These are phyloP conservation scores for Pagrus major DNA, from an alignment of 2,113 vertebrate genomes.

Conservation along the genomic window DNA sequence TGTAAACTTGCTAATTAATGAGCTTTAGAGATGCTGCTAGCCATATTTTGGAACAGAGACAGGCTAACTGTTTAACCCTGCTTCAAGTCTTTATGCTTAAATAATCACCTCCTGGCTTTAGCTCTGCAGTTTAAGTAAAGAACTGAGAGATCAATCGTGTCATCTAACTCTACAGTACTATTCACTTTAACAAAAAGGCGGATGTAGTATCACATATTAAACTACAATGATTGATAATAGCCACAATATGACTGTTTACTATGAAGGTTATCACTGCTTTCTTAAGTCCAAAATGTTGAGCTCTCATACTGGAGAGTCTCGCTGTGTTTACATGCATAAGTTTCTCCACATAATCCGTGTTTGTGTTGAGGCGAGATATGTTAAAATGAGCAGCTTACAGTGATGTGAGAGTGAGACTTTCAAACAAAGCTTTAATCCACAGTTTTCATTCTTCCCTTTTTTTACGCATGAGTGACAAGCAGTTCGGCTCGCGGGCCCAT, in stretches of 20 bases:
- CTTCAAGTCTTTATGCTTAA: background rate
- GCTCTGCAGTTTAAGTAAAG: background rate
- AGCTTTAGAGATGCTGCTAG: background rate
- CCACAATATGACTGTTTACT: background rate
- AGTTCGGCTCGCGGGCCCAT: background rate
- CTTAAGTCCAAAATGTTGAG: background rate
- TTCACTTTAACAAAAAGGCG: too few relatives aligned
- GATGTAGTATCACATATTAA: background rate
- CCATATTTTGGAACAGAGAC: background rate
- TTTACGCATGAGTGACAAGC: constrained; percentile 6
- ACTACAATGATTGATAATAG: background rate
- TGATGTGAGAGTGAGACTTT: background rate
- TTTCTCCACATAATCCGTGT: background rate
- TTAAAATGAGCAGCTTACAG: background rate
- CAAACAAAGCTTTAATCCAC: constrained; percentile 6
- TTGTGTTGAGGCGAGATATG: constrained; percentile 1
- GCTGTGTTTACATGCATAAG: background rate
- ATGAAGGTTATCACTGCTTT: background rate
- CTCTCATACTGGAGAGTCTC: background rate
- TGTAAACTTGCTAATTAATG: background rate
- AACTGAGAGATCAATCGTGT: too few relatives aligned
- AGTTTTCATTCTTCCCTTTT: background rate
- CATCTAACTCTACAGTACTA: too few relatives aligned
- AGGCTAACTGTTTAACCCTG: background rate
- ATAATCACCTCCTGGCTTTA: background rate